Base-by-base conservation (phyloP, 2,113 vertebrate species). In the Protobothrops flavoviridis region DNA sequence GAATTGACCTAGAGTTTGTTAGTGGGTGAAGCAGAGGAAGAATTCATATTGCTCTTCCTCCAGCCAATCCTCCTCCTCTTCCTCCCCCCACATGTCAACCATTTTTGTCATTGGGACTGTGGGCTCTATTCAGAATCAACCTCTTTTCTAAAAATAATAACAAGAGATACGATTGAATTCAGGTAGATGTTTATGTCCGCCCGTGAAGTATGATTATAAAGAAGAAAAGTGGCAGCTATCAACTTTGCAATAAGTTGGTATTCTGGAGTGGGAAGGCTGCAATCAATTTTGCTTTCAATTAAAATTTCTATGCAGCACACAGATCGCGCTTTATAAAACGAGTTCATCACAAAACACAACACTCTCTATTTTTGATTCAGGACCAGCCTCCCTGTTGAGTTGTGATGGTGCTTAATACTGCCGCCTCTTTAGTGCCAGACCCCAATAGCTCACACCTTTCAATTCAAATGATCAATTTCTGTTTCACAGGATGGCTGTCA, bases 161-260 rank as follows among this genome's bases (percentile, higher is more conserved):
- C 12, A 45, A 88, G 61, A 93, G n/a, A 24, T 92, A 89, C 92
- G 39, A 93, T 88, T 89, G 5, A 48, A 24, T 90, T 45, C 50
- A 90, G 91, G 45, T 33, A 94, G 93, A 95, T 92, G 29, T 53
- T 94, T n/a, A 74, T 56, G 7, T 93, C 55, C 94, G 43, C 3
- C 90, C 81, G 57, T 64, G 45, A 94, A 94, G 93, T 55, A 43
- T 0, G 6, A 74, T 90, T 93, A 55, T 17, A 93, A 95, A 93
- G 94, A 2, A 93, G 87, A 94, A 92, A 85, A 21, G 87, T 21
- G 59, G 48, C 93, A 90, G 55, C 17, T 53, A 39, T 23, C 3
- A 57, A 39, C 88, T 92, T 93, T 11, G 88, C 5, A 91, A 3
- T 4, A 90, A 59, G 56, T 48, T 89, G 92, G 91, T 39, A 0